Evolutionary conservation across 2,113 vertebrate species (phyloP).

Genomic region (Eretmochelys imbricata): DNA sequence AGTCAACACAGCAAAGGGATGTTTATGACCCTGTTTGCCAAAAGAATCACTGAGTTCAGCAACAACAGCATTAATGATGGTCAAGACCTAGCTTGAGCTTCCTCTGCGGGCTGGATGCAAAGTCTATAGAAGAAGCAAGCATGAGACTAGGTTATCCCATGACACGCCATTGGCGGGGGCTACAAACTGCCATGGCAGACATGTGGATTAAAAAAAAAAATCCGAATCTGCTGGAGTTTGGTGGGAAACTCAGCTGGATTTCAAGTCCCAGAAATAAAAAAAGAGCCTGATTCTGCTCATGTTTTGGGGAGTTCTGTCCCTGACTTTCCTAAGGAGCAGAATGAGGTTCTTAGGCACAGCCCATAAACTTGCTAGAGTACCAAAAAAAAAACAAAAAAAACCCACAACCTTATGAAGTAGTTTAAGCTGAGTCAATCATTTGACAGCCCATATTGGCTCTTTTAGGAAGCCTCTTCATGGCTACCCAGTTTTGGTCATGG

Average conservation of each 20-base stretch:
- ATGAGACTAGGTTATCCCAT: neutral
- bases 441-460: neutral
- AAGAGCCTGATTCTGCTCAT: neutral
- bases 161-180: neutral
- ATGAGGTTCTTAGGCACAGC: neutral
- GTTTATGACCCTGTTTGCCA: neutral
- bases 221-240: neutral
- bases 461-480: neutral
- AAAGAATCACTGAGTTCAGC: neutral
- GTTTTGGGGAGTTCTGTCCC: neutral
- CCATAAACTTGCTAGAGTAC: neutral
- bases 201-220: neutral
- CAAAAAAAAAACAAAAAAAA: too few species aligned
- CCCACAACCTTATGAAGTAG: neutral
- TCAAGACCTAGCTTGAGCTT: neutral
- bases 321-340: neutral
- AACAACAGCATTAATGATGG: neutral
- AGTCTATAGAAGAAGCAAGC: neutral
- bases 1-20: neutral
- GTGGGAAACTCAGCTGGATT: neutral
- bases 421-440: neutral
- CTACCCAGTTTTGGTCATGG: neutral
- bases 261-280: neutral
- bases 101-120: neutral
- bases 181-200: neutral